Evolutionary conservation across 2,113 vertebrate species (phyloP).

Genomic region (Prolemur simus): DNA sequence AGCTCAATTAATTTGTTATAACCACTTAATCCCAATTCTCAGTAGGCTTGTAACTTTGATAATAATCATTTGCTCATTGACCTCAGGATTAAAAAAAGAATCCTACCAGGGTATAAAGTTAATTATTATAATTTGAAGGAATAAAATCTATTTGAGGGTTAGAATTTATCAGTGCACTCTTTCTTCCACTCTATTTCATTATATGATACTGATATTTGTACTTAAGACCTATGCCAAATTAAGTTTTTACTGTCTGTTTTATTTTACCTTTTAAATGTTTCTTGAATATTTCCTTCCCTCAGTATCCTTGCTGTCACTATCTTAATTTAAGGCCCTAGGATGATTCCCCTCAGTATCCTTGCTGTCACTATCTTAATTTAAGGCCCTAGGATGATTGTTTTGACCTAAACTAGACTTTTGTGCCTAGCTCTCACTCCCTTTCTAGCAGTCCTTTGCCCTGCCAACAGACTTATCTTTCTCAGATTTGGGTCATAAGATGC

Average conservation of each 20-base stretch:
- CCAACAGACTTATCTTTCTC: background rate
- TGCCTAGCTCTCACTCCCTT: background rate
- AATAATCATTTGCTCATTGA: constrained; percentile 31
- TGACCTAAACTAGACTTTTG: background rate
- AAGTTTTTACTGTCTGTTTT: background rate
- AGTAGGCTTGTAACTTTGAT: constrained; percentile 21
- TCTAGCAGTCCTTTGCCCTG: background rate
- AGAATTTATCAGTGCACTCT: background rate
- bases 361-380: background rate
- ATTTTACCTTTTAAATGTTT: background rate
- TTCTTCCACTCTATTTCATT: background rate
- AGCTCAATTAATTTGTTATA: constrained; percentile 40
- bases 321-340: background rate
- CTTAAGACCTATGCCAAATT: background rate
- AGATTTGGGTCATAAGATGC: background rate
- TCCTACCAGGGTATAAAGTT: background rate
- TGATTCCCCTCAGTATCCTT: background rate
- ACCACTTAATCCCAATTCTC: constrained; percentile 26
- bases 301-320: background rate
- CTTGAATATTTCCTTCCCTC: background rate
- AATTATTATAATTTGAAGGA: constrained; percentile 22
- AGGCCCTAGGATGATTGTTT: background rate
- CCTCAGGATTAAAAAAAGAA: background rate
- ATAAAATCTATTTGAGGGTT: background rate
- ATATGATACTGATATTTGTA: background rate